Evolutionary conservation across 2,888 invertebrate species (phyloP), one percentile per base, ranked within the genome.

Genomic region (Philonicus albiceps): DNA sequence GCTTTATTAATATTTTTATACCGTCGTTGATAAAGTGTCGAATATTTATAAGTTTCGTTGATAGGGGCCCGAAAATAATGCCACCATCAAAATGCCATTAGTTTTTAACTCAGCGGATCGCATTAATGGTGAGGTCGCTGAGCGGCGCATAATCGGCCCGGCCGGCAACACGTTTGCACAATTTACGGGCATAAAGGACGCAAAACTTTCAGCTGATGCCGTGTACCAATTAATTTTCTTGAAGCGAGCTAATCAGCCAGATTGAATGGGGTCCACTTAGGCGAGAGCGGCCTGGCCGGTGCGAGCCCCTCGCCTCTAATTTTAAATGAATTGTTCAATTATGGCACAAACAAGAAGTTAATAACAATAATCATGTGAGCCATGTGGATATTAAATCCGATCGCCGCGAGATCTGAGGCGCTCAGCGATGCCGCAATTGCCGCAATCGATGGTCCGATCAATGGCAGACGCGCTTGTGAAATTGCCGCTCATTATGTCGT

Each of bases 291-390:
- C 73, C 43, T 43, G 40, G 30, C 40, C 84, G 84, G 22, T 30
- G 27, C 84, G 13, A 13, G 43, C 72, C 72, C 37, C 76, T 64
- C 43, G 53, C 64, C 76, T 76, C 78, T 86, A 86, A 86, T 86
- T 80, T 43, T 87, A 89, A 89, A 89, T 89, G 89, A 89, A 89
- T 89, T 89, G 89, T 89, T 89, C 89, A 89, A 89, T 89, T 89
- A 89, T 89, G 88, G 88, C 89, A 89, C 89, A 89, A 89, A 89
- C 89, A 89, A 88, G 88, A 89, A 88, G 88, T 89, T 89, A 89
- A 89, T 89, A 89, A 89, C 88, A 88, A 89, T 89, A 86, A 86
- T 86, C 76, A 55, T 40, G 76, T 64, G 86, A 76, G 75, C 86
- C 86, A 88, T 85, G 87, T 86, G 87, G 87, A 88, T 87, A 88